phyloP scores from a whole-genome alignment of 2,888 invertebrate genomes.

The Machimus atricapillus region DNA sequence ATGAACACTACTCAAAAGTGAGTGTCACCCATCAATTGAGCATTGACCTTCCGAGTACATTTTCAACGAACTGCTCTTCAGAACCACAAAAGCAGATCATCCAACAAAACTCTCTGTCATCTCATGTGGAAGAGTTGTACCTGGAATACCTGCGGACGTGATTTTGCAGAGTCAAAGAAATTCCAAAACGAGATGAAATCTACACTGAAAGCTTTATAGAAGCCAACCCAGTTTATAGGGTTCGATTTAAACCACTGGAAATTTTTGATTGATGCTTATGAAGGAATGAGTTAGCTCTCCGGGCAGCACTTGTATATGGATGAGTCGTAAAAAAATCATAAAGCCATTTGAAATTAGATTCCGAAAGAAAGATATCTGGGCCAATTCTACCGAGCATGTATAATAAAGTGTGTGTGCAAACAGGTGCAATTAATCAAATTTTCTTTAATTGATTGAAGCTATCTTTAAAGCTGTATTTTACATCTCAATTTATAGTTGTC shows the following conservation, averaged over 20 bases:
- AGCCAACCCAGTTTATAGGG: not conserved
- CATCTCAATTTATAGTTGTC: too few species aligned
- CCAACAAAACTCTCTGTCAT: not conserved
- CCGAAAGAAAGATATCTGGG: not conserved
- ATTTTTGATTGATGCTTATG: not conserved
- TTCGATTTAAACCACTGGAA: not conserved
- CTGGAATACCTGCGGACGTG: not conserved
- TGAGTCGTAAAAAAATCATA: not conserved
- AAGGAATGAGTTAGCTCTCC: not conserved
- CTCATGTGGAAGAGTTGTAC: not conserved
- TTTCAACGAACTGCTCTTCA: not conserved
- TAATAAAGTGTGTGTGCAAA: not conserved
- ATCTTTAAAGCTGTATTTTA: not conserved
- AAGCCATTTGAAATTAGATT: not conserved
- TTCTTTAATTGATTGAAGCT: not conserved
- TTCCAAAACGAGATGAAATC: not conserved
- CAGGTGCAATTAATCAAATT: not conserved
- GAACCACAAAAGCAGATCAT: not conserved
- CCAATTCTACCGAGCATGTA: not conserved
- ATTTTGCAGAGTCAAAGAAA: not conserved
- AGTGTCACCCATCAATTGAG: not conserved
- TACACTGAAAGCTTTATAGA: not conserved
- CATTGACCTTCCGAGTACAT: not conserved
- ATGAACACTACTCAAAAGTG: not conserved
- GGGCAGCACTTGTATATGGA: not conserved